A percentile compares a stretch with the other conserved stretches of the same genome.
These are phyloP conservation scores for Cerastoderma edule DNA, from an alignment of 2,888 invertebrate species.

Conservation along the genomic window DNA sequence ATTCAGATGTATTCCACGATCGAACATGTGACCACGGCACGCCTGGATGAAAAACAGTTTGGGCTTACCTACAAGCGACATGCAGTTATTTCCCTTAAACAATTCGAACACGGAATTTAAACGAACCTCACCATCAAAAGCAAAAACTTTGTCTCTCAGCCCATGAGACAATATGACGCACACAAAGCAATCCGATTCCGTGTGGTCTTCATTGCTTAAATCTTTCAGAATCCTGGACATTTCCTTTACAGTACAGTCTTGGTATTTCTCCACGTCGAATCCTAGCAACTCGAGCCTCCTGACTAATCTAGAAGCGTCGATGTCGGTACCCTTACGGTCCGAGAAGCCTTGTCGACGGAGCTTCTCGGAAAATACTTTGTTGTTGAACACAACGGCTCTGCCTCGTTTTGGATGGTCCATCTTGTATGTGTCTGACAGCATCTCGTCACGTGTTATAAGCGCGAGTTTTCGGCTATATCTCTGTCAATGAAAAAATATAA, in stretches of 20 bases:
- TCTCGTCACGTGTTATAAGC: slow-evolving; percentile 38
- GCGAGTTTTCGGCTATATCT: slow-evolving; percentile 34
- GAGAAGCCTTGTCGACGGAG: slow-evolving; percentile 74
- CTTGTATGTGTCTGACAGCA: slow-evolving; percentile 88
- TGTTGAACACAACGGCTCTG: slow-evolving; percentile 94
- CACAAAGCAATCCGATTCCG: slow-evolving; percentile 56
- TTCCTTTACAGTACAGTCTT: slow-evolving; percentile 88
- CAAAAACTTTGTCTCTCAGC: slow-evolving; percentile 51
- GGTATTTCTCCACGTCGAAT: slow-evolving; percentile 88
- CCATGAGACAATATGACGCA: slow-evolving; percentile 64
- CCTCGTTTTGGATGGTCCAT: slow-evolving; percentile 93
- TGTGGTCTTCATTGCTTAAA: slow-evolving; percentile 44
- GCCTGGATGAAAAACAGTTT: slow-evolving; percentile 68
- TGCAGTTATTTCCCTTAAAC: slow-evolving; percentile 56
- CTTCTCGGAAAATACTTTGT: slow-evolving; percentile 89
- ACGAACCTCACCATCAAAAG: slow-evolving; percentile 48
- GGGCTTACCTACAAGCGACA: slow-evolving; percentile 60
- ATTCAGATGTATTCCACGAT: slow-evolving; percentile 42
- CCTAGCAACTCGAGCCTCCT: slow-evolving; percentile 86
- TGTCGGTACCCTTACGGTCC: slow-evolving; percentile 90
- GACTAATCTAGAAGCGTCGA: slow-evolving; percentile 91
- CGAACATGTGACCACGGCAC: slow-evolving; percentile 58
- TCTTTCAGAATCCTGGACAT: slow-evolving; percentile 36
- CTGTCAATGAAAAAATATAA: too few species aligned
- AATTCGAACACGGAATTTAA: slow-evolving; percentile 36